Conservation (phyloP, 1,140 invertebrate species). For the Protaetia brevitarsis region DNA sequence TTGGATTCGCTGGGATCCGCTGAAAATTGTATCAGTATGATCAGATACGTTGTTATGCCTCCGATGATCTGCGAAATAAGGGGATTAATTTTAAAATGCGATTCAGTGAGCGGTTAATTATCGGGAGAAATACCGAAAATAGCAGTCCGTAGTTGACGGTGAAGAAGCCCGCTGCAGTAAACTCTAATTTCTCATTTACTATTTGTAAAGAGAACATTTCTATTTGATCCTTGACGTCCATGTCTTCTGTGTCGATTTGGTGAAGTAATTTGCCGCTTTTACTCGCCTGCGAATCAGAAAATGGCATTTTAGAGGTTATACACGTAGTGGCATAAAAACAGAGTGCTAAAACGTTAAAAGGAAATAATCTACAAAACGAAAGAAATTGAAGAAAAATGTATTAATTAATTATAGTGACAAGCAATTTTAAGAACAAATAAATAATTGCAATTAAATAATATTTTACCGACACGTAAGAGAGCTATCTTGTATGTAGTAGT, state of each 20-base stretch:
- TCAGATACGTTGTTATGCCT: conserved; percentile 35
- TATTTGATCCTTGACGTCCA: conserved; percentile 32
- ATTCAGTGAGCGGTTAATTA: too few relatives aligned
- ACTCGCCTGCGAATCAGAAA: conserved; percentile 24
- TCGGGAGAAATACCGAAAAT: conserved; percentile 30
- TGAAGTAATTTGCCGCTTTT: conserved; percentile 34
- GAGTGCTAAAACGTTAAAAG: too few relatives aligned
- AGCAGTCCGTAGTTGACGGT: conserved; percentile 33
- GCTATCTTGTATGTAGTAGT: too few relatives aligned
- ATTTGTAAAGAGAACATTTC: conserved; percentile 40
- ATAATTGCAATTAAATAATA: too few relatives aligned
- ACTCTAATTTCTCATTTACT: conserved; percentile 34
- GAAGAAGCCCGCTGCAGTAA: conserved; percentile 37
- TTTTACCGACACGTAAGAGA: too few relatives aligned
- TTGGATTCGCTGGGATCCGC: conserved; percentile 3
- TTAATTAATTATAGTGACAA: too few relatives aligned
- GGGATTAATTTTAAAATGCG: neutral
- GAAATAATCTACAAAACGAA: too few relatives aligned
- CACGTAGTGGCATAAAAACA: too few relatives aligned
- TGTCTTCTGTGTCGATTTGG: conserved; percentile 33
- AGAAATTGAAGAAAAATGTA: too few relatives aligned
- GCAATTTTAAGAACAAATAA: too few relatives aligned
- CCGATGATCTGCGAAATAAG: conserved; percentile 35
- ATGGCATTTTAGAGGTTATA: neutral
- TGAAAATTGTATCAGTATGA: conserved; percentile 38